Conservation (phyloP, 2,888 invertebrate species). For the Pollenia griseotomentosa region DNA sequence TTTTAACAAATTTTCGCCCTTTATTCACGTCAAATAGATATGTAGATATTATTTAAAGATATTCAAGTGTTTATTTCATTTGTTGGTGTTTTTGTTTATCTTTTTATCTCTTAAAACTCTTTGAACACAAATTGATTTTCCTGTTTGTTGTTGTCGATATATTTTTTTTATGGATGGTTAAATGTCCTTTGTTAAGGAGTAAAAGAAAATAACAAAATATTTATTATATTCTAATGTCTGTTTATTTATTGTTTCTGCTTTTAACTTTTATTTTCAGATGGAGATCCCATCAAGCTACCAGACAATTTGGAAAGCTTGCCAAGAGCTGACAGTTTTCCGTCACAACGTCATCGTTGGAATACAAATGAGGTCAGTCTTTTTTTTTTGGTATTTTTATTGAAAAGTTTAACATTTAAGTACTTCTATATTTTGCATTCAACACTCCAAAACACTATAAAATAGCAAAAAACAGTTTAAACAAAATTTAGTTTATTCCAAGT, state of each 20-base stretch:
- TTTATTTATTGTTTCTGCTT: conserved; percentile 71
- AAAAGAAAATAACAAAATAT: conserved; percentile 23
- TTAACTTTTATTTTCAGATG: conserved; percentile 87
- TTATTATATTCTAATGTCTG: conserved; percentile 62
- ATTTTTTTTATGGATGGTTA: conserved; percentile 28
- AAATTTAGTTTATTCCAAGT: conserved; percentile 48
- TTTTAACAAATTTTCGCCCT: not conserved
- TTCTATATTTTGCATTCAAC: conserved; percentile 61
- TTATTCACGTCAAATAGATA: not conserved
- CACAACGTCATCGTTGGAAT: conserved; percentile 98
- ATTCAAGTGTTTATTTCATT: conserved; percentile 52
- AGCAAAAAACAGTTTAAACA: conserved; percentile 17
- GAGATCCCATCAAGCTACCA: conserved; percentile 96
- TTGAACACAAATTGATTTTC: conserved; percentile 64
- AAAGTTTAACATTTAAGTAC: conserved; percentile 47
- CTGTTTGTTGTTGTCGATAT: conserved; percentile 36
- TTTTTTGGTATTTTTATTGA: conserved; percentile 40
- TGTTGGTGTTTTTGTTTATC: conserved; percentile 20
- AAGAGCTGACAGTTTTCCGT: conserved; percentile 96
- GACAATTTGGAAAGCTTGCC: conserved; percentile 98
- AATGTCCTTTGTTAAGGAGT: conserved; percentile 44
- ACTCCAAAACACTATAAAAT: conserved; percentile 36
- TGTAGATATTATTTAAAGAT: conserved; percentile 19
- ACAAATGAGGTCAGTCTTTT: conserved; percentile 95
- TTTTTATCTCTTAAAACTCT: conserved; percentile 11